Evolutionary conservation across 2,113 vertebrate genomes (phyloP).

Genomic region (Paramormyrops kingsleyae): DNA sequence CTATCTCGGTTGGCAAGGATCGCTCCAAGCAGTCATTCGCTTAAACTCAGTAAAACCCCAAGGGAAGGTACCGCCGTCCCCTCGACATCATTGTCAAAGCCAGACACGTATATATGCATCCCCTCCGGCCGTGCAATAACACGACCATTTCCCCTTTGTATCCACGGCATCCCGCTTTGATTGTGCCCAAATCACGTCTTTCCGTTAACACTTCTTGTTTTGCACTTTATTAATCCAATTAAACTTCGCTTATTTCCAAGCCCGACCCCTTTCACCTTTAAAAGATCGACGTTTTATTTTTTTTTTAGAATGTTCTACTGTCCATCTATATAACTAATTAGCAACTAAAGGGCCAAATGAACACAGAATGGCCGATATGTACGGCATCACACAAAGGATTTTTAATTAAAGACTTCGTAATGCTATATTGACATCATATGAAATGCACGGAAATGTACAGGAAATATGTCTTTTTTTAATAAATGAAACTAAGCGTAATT

Average conservation of each 20-base stretch:
- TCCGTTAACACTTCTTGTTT: neutral
- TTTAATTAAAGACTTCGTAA: neutral
- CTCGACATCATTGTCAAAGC: neutral
- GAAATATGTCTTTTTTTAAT: neutral
- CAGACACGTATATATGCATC: neutral
- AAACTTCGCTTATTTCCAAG: neutral
- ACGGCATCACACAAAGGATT: neutral
- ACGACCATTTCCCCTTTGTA: neutral
- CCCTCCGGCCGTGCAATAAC: neutral
- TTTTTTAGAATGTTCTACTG: neutral
- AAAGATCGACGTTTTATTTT: neutral
- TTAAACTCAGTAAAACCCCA: neutral
- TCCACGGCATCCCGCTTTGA: neutral
- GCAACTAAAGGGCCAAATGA: neutral
- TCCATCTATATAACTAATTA: neutral
- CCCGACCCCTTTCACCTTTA: slow-evolving; percentile 6
- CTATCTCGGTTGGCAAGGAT: neutral
- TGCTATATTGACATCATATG: neutral
- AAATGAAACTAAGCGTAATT: neutral
- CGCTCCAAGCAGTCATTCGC: neutral
- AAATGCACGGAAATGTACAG: neutral
- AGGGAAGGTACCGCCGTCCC: neutral
- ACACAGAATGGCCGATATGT: neutral
- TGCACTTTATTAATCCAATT: neutral
- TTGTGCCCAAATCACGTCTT: neutral